These are phyloP conservation scores for Ferrisia virgata DNA, from an alignment of 2,888 invertebrate species.

Conservation along the genomic window DNA sequence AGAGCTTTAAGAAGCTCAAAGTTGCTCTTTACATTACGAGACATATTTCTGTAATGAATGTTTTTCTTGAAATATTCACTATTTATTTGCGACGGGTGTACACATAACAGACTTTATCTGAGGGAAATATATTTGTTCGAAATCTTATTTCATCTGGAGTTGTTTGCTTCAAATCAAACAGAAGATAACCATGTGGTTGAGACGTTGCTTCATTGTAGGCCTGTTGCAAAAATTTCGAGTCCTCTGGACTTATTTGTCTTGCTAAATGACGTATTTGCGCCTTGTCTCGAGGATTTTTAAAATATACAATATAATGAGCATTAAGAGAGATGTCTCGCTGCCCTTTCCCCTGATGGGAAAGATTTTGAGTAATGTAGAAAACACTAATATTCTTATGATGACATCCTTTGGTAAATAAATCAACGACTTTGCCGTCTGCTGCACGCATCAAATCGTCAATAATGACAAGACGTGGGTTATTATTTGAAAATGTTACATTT, in stretches of 20 bases:
- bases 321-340: conserved; percentile 11
- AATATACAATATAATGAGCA: conserved; percentile 25
- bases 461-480: not conserved
- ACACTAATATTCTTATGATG: conserved; percentile 31
- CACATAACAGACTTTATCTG: not conserved
- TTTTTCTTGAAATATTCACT: not conserved
- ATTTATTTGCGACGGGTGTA: not conserved
- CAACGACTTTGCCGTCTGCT: not conserved
- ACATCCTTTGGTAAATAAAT: conserved; percentile 40
- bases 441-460: conserved; percentile 40
- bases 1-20: not conserved
- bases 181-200: not conserved
- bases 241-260: not conserved
- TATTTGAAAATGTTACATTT: too few relatives aligned
- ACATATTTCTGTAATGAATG: not conserved
- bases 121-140: conserved; percentile 1
- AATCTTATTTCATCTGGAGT: not conserved
- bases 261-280: conserved; percentile 37
- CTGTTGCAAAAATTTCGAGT: not conserved
- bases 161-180: conserved; percentile 2
- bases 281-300: not conserved
- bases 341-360: not conserved
- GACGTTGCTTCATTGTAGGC: not conserved
- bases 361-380: not conserved
- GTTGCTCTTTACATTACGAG: not conserved